A percentile compares a stretch with the other conserved stretches of the same genome.
phyloP scores from a whole-genome alignment of 53 echinoderm and acorn worm species.

The Pentamera pediparva region DNA sequence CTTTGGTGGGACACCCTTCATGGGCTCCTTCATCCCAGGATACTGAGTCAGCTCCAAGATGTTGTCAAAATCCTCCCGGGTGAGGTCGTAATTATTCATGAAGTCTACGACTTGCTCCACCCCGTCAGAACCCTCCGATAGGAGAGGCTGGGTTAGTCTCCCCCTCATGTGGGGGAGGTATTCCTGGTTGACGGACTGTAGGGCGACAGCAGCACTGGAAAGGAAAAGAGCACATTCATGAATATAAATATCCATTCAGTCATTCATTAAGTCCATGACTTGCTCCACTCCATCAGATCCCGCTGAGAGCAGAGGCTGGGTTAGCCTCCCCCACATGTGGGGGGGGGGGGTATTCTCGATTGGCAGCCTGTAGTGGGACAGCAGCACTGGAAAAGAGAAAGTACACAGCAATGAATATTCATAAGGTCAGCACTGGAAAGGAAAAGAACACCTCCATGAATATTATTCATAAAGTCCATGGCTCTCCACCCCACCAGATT shows the following conservation, averaged over 20 bases:
- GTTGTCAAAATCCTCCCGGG: slow-evolving; percentile 81
- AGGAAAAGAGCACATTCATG: not conserved
- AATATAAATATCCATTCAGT: slow-evolving; percentile 11
- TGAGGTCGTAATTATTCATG: slow-evolving; percentile 76
- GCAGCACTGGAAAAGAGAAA: too few relatives aligned
- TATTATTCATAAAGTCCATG: slow-evolving; percentile 63
- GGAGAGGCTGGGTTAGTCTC: slow-evolving; percentile 65
- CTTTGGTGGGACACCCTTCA: slow-evolving; percentile 71
- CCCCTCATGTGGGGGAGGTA: slow-evolving; percentile 53
- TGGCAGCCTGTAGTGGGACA: too few relatives aligned
- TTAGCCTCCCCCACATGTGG: slow-evolving; percentile 56
- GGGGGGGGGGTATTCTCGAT: slow-evolving; percentile 63
- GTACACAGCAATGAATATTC: too few relatives aligned
- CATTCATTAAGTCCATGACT: slow-evolving; percentile 58
- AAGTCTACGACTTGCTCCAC: slow-evolving; percentile 68
- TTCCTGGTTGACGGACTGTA: not conserved
- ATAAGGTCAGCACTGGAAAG: too few relatives aligned
- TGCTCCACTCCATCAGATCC: slow-evolving; percentile 66
- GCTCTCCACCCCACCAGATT: slow-evolving; percentile 65
- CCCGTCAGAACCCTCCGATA: slow-evolving; percentile 61
- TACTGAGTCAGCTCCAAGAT: slow-evolving; percentile 85
- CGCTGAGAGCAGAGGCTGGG: slow-evolving; percentile 43
- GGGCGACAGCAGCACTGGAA: not conserved
- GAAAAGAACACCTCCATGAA: too few relatives aligned
- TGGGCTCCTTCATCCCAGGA: slow-evolving; percentile 58